Evolutionary conservation across 1,140 invertebrate genomes (phyloP).

Genomic region (Drosophila ficusphila): DNA sequence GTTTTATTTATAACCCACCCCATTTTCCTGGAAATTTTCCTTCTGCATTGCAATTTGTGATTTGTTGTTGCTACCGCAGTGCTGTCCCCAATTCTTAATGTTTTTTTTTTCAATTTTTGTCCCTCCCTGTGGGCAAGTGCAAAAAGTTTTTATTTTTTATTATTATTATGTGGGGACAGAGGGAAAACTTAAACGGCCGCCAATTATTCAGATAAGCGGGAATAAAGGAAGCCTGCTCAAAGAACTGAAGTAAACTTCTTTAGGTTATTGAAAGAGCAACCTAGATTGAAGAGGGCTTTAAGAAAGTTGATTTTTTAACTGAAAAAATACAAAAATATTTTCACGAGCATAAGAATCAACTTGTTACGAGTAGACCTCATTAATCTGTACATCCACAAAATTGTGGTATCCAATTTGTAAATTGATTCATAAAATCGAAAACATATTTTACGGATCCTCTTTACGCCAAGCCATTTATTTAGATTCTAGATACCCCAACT

Average conservation of each 20-base stretch:
- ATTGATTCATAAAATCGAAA: constrained; percentile 14
- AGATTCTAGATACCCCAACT: constrained; percentile 20
- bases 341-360: too few species aligned
- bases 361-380: too few species aligned
- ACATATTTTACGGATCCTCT: constrained; percentile 15
- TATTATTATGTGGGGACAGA: constrained; percentile 11
- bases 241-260: not conserved
- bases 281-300: too few species aligned
- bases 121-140: constrained; percentile 4
- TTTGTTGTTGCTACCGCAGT: constrained; percentile 37
- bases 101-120: constrained; percentile 4
- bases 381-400: not conserved
- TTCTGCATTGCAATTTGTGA: constrained; percentile 44
- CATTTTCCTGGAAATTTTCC: not conserved
- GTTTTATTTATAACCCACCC: constrained; percentile 15
- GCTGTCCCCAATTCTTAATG: constrained; percentile 17
- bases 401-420: not conserved
- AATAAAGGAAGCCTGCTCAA: not conserved
- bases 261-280: not conserved
- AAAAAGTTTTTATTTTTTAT: constrained; percentile 21
- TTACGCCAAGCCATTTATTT: constrained; percentile 4
- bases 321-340: not conserved
- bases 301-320: too few species aligned
- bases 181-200: constrained; percentile 31
- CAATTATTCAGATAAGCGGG: constrained; percentile 29